Evolutionary conservation across 2,888 invertebrate genomes (phyloP), one percentile per base, ranked within the genome.

Genomic region (Carcina quercana): DNA sequence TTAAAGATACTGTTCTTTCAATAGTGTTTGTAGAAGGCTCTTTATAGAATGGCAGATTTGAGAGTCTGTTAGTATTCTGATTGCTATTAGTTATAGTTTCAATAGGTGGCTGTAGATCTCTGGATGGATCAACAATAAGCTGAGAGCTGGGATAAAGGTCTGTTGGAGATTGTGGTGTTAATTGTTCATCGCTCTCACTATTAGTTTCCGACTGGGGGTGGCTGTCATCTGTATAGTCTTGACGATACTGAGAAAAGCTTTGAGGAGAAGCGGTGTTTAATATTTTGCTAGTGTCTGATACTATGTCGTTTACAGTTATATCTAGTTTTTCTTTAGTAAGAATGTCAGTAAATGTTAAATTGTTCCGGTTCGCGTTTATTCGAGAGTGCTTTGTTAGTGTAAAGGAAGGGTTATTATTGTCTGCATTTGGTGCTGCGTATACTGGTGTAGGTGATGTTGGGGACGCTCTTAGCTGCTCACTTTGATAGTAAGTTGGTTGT

Each of bases 1-100:
- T 82, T 21, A 83, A 49, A 6, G 80, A 79, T 11, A 83, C 75
- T 4, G 79, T 82, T 50, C 80, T 61, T 50, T 82, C 80, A 37
- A 82, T 80, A 1, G 79, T 80, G 30, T 73, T 79, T 30, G 55
- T 45, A 13, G 57, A 30, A 5, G 71, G 50, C 47, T 76, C 72
- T 52, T 71, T 73, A 30, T 58, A 71, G 45, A 59, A 80, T 15
- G 80, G 76, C 36, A 80, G 59, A 42, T 57, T 66, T 2, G 71
- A 53, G 19, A 79, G 36, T 38, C 50, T 57, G 37, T 79, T 80
- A 32, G 40, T 47, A 32, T 59, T 69, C 45, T 59, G 43, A 22
- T 30, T 25, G 17, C 32, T 28, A 38, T 51, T 47, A 32, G 25
- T 42, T 33, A 11, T 41, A 14, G 42, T 59, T 51, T 69, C 53